Evolutionary conservation across 1,140 invertebrate species (phyloP).

Genomic region (Diabrotica undecimpunctata): DNA sequence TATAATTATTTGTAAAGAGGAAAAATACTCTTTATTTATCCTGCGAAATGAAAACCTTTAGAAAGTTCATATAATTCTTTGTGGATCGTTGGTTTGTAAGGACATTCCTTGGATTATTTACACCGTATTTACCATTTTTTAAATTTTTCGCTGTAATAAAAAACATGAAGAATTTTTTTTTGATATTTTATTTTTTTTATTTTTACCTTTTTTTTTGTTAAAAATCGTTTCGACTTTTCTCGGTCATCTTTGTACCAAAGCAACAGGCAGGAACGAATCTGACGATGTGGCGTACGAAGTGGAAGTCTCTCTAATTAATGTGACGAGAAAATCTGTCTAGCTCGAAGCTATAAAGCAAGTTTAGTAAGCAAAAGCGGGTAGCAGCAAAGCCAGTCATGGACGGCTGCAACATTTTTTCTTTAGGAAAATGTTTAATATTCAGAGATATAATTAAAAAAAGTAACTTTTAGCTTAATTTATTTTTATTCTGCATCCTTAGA

Average conservation of each 20-base stretch:
- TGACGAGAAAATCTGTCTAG: conserved; percentile 36
- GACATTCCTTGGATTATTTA: too few relatives aligned
- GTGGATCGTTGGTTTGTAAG: too few relatives aligned
- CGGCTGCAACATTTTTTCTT: background rate
- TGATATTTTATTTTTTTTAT: too few relatives aligned
- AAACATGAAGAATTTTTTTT: background rate
- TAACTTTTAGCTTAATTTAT: too few relatives aligned
- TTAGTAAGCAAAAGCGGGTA: conserved; percentile 32
- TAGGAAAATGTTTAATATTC: too few relatives aligned
- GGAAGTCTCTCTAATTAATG: conserved; percentile 35
- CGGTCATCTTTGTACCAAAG: background rate
- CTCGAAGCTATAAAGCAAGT: conserved; percentile 32
- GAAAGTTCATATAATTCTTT: too few relatives aligned
- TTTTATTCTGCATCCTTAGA: too few relatives aligned
- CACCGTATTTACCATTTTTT: background rate
- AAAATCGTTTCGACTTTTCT: conserved; percentile 5
- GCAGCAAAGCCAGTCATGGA: conserved; percentile 20
- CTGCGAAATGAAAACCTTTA: too few relatives aligned
- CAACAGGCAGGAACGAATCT: conserved; percentile 14
- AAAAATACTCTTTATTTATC: too few relatives aligned
- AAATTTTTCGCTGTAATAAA: background rate
- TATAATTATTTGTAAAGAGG: too few relatives aligned
- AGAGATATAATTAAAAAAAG: too few relatives aligned
- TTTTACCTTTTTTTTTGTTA: too few relatives aligned
- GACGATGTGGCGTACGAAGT: conserved; percentile 15